Percentiles rank a stretch among this genome's conserved stretches.
phyloP scores from a whole-genome alignment of 1,140 invertebrate species.

The Anoplophora glabripennis region DNA sequence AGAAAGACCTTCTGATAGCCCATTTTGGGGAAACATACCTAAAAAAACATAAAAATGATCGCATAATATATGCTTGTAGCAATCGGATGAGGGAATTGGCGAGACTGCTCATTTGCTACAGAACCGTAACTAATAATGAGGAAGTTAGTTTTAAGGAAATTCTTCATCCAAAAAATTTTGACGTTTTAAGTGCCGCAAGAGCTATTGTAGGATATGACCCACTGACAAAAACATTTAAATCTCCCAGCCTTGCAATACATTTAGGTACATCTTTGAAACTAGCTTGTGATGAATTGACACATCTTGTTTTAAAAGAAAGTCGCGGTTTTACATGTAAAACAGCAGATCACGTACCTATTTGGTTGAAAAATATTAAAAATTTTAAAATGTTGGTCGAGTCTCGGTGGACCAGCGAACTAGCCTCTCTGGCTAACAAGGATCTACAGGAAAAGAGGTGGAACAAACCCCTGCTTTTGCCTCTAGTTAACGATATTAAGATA shows the following conservation, averaged over 20 bases:
- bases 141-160: constrained; percentile 18
- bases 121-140: constrained; percentile 17
- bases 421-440: constrained; percentile 30
- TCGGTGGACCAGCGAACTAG: constrained; percentile 28
- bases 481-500: constrained; percentile 26
- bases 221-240: constrained; percentile 20
- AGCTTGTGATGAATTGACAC: constrained; percentile 19
- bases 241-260: constrained; percentile 26
- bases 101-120: constrained; percentile 5
- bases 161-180: constrained; percentile 23
- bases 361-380: constrained; percentile 24
- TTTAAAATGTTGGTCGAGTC: constrained; percentile 20
- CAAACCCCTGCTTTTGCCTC: constrained; percentile 28
- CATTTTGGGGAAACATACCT: too few relatives aligned
- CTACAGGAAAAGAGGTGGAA: constrained; percentile 29
- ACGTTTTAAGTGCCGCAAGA: constrained; percentile 17
- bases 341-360: constrained; percentile 6
- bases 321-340: constrained; percentile 23
- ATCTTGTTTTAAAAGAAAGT: constrained; percentile 23
- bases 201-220: constrained; percentile 18
- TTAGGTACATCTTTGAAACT: constrained; percentile 23
- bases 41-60: too few relatives aligned
- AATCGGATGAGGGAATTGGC: constrained; percentile 27
- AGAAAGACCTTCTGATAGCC: too few relatives aligned
- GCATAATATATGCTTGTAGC: constrained; percentile 18